Base-by-base conservation (phyloP, 2,797 vertebrate genomes). In the Molossus alvarezi region DNA sequence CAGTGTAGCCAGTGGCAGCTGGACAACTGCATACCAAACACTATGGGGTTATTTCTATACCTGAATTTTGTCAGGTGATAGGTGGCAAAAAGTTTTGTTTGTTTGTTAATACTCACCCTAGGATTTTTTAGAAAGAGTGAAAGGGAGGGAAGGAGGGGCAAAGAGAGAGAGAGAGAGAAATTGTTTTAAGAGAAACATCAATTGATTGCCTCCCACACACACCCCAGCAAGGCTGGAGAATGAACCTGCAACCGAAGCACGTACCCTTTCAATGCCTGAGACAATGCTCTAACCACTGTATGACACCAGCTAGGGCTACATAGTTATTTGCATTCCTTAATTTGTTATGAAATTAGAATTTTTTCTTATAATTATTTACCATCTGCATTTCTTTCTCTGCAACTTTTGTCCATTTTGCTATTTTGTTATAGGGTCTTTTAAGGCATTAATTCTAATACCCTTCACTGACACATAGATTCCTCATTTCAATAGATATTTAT, bases 401-500 rank as follows among this genome's bases (percentile, higher is more conserved):
- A 86, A 80, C 64, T 85, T 55, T 90, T 79, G 8, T 53, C 29
- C 3, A 79, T 90, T 90, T 77, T 94, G 18, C n/a, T 60, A 14
- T n/a, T 80, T 90, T 53, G 12, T 53, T 82, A 67, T 77, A 55
- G 29, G 41, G 5, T 11, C 18, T 55, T 23, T 81, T n/a, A 51
- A 76, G 55, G 10, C 10, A 45, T 77, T 84, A 69, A 69, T 6
- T 53, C 5, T 89, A 62, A 84, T 79, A 77, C 9, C 27, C 48
- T 65, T 90, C 45, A 45, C 25, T 55, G 62, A 90, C 71, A 25
- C 41, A 84, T 45, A 84, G 20, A 77, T 69, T 60, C 41, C 55
- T 90, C 67, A 80, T 55, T 79, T 90, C 55, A 72, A 85, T 3
- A 72, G 9, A 64, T 94, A 80, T 72, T 94, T 79, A 79, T 55